Evolutionary conservation across 2,888 invertebrate genomes (phyloP), one percentile per base, ranked within the genome.

Genomic region (Metellina segmentata): DNA sequence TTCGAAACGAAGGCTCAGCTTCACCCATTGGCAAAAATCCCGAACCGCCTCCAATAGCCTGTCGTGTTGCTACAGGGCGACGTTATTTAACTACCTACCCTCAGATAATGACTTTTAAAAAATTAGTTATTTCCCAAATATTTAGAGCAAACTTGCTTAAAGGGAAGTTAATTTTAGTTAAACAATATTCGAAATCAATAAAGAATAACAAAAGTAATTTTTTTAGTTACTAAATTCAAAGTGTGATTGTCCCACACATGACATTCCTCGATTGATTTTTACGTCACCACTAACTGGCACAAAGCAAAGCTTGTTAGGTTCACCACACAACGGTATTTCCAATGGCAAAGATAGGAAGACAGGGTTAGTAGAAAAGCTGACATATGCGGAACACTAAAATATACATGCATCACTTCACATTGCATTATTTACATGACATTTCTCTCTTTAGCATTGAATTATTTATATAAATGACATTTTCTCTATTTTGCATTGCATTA

Each of bases 251-350:
- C 9, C 11, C 20, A 13, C 48, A 75, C 19, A 16, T 11, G 34
- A 20, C 52, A 51, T 51, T 7, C 16, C 51, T 78, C 9, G 9
- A 52, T 78, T 4, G 16, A 52, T 52, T 72, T 20, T 49, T 51
- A 7, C 19, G 16, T 20, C 61, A n/a, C 13, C 13, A 51, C 85
- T 85, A 85, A 61, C 75, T 85, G 85, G 85, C 85, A 85, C 85
- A 75, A 52, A 75, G 74, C 85, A 75, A 85, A 85, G 85, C 85
- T 71, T 48, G 48, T 13, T 16, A 48, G 9, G 11, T 49, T 82
- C 19, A 71, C 71, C 75, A 70, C 71, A 81, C 72, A 52, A 9
- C 48, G 6, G 20, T n/a, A 20, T 51, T 6, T n/a, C 11, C 8
- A 52, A 11, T 16, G 34, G 34, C 34, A 34, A 34, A 34, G n/a